phyloP scores from a whole-genome alignment of 2,113 vertebrate species.

The Hylia prasina region DNA sequence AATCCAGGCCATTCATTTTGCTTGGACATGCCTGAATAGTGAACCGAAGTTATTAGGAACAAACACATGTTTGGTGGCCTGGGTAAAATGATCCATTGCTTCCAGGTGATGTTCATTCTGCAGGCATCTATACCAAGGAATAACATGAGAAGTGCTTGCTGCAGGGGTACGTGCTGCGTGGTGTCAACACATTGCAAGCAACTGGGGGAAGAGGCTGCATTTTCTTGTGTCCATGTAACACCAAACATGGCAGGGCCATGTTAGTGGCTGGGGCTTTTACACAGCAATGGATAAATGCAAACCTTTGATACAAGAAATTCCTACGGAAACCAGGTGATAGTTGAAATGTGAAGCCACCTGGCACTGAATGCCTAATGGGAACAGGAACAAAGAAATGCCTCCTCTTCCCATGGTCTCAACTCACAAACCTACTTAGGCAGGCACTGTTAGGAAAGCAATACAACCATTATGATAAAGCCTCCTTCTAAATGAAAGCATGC shows the following conservation, averaged over 20 bases:
- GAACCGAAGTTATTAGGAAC: conserved; percentile 18
- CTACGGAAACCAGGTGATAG: background rate
- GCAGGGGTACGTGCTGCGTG: background rate
- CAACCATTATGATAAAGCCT: background rate
- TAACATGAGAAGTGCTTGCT: background rate
- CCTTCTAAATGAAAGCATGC: background rate
- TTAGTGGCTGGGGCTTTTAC: background rate
- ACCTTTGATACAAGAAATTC: background rate
- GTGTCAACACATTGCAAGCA: background rate
- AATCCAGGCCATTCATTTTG: background rate
- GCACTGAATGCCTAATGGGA: background rate
- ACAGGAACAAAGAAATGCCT: background rate
- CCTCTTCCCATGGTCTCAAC: background rate
- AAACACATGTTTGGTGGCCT: conserved; percentile 24
- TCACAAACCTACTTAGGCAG: background rate
- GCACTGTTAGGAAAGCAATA: background rate
- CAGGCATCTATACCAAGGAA: background rate
- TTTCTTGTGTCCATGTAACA: background rate
- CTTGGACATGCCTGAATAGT: background rate
- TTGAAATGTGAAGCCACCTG: background rate
- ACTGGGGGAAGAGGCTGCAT: background rate
- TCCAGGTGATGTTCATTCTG: conserved; percentile 23
- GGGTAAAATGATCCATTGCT: conserved; percentile 13
- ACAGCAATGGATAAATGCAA: background rate
- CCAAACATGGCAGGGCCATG: background rate